Conservation (phyloP, 2,888 invertebrate species). For the Hecatera dysodea region DNA sequence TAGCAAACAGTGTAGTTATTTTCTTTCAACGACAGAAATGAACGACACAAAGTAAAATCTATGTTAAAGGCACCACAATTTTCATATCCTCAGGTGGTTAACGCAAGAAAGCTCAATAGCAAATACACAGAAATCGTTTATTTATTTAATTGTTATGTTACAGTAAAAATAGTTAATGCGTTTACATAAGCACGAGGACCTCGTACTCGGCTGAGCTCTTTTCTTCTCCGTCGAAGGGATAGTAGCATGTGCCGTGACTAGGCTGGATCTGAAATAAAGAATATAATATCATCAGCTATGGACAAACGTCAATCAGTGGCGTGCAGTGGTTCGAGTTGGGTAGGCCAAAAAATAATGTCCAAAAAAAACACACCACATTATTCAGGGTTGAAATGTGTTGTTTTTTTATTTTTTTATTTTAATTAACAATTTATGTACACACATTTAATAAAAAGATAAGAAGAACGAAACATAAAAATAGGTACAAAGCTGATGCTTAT, state of each 20-base stretch:
- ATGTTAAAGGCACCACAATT: background rate
- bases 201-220: slow-evolving; percentile 92
- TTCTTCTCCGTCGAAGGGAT: slow-evolving; percentile 93
- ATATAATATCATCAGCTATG: background rate
- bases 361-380: too few species aligned
- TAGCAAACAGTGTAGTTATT: background rate
- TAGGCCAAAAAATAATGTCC: too few species aligned
- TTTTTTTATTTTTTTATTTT: too few species aligned
- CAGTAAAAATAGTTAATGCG: slow-evolving; percentile 46
- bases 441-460: too few species aligned
- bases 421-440: too few species aligned
- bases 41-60: background rate
- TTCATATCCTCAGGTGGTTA: background rate
- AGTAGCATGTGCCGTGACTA: slow-evolving; percentile 92
- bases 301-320: background rate
- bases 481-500: too few species aligned
- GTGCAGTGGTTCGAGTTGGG: too few species aligned
- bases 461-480: too few species aligned
- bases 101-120: background rate
- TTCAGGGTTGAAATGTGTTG: too few species aligned
- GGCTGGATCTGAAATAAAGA: slow-evolving; percentile 90
- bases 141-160: slow-evolving; percentile 30
- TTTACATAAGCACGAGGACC: slow-evolving; percentile 90
- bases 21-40: background rate
- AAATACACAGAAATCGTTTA: slow-evolving; percentile 13